These are phyloP conservation scores for Cyprinella venusta DNA, from an alignment of 2,797 vertebrate genomes.

Conservation along the genomic window DNA sequence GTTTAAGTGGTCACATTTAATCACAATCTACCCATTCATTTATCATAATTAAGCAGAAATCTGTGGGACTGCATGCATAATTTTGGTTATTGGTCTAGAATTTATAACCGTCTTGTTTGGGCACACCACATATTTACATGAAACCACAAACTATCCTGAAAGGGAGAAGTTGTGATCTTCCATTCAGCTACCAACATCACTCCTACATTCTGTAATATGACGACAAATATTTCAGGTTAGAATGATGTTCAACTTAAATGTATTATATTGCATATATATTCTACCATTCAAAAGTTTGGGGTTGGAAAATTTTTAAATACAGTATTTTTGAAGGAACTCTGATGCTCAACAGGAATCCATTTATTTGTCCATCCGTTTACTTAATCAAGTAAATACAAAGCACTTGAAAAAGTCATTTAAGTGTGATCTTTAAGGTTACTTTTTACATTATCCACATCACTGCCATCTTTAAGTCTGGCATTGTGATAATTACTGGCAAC, in stretches of 20 bases:
- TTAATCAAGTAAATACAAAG: not conserved
- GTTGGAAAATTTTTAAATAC: not conserved
- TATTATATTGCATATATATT: no score
- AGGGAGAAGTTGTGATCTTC: not conserved
- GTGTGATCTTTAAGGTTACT: conserved; percentile 1
- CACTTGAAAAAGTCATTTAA: not conserved
- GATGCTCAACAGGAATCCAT: not conserved
- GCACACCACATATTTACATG: conserved; percentile 22
- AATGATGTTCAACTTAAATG: not conserved
- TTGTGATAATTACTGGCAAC: conserved; percentile 30
- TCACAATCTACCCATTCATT: conserved; percentile 51
- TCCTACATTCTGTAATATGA: not conserved
- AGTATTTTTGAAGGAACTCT: not conserved
- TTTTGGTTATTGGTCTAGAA: conserved; percentile 18
- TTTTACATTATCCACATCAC: not conserved
- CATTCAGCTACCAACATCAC: not conserved
- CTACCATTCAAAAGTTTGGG: not conserved
- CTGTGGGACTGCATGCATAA: conserved; percentile 17
- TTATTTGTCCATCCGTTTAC: no score
- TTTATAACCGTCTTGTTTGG: conserved; percentile 31
- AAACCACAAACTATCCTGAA: conserved; percentile 22
- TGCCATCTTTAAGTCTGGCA: conserved; percentile 5
- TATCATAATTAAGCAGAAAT: conserved; percentile 49
- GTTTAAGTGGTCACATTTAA: conserved; percentile 47
- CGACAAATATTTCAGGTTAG: not conserved